A percentile compares a stretch with the other conserved stretches of the same genome.
Conservation (phyloP, 1,140 invertebrate genomes). For the Megalonaias nervosa region DNA sequence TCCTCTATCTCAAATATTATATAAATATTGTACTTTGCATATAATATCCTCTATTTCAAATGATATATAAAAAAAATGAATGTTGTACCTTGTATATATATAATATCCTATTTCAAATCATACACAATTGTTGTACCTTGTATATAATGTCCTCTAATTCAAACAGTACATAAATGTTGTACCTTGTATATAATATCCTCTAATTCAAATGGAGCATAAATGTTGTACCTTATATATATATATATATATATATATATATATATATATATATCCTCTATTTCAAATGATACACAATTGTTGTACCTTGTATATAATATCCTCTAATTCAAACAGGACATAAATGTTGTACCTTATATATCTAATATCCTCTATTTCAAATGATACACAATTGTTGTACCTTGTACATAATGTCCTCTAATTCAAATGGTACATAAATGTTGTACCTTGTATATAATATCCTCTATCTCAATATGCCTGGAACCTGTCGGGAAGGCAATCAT, state of each 20-base stretch:
- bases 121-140: too few species aligned
- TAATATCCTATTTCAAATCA: too few species aligned
- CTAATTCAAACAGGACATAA: background rate
- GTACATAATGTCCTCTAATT: conserved; percentile 34
- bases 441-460: conserved; percentile 32
- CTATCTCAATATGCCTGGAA: conserved; percentile 29
- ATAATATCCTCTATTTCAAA: conserved; percentile 1
- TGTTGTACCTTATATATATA: too few species aligned
- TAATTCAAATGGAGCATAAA: too few species aligned
- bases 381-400: background rate
- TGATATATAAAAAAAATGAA: too few species aligned
- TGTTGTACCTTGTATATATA: too few species aligned
- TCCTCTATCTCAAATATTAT: too few species aligned
- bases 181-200: conserved; percentile 12
- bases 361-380: conserved; percentile 35
- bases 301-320: conserved; percentile 32
- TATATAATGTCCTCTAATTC: background rate
- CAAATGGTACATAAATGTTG: too few species aligned
- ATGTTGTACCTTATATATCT: conserved; percentile 16
- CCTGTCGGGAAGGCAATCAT: conserved; percentile 31
- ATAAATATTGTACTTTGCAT: too few species aligned
- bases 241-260: too few species aligned
- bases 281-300: too few species aligned
- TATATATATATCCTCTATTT: background rate
- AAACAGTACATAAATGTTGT: too few species aligned